phyloP scores from a whole-genome alignment of 2,113 vertebrate genomes.

The Heloderma charlesbogerti region DNA sequence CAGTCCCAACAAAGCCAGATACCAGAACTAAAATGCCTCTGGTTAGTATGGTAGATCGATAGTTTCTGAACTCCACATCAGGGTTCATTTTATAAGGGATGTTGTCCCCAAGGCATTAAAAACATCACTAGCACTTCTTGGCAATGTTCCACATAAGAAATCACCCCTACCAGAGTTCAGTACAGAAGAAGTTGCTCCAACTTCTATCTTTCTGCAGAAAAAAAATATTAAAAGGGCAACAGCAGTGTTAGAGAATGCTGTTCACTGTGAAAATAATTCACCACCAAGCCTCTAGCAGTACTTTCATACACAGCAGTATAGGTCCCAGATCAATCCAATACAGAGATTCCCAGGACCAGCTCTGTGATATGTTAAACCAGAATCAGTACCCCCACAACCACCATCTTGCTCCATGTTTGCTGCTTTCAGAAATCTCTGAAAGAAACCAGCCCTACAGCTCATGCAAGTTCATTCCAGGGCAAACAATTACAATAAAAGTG shows the following conservation, averaged over 20 bases:
- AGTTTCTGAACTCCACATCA: constrained; percentile 19
- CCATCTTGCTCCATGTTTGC: constrained; percentile 7
- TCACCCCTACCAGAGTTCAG: constrained; percentile 11
- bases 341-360: not conserved
- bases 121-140: constrained; percentile 8
- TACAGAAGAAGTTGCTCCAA: not conserved
- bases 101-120: constrained; percentile 5
- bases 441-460: not conserved
- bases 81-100: constrained; percentile 10
- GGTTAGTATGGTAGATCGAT: constrained; percentile 29
- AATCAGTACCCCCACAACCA: not conserved
- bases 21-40: not conserved
- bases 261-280: not conserved
- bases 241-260: constrained; percentile 2
- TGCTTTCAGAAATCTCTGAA: not conserved
- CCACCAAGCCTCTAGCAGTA: constrained; percentile 5
- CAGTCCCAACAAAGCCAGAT: constrained; percentile 1
- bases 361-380: not conserved
- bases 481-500: not conserved
- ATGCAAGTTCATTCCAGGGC: constrained; percentile 6
- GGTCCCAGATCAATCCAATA: constrained; percentile 7
- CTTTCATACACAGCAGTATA: constrained; percentile 7
- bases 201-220: constrained; percentile 9
- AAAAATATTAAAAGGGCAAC: not conserved
- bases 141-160: constrained; percentile 4